Base-by-base conservation (phyloP, 2,797 vertebrate genomes). In the Acanthis flammea region DNA sequence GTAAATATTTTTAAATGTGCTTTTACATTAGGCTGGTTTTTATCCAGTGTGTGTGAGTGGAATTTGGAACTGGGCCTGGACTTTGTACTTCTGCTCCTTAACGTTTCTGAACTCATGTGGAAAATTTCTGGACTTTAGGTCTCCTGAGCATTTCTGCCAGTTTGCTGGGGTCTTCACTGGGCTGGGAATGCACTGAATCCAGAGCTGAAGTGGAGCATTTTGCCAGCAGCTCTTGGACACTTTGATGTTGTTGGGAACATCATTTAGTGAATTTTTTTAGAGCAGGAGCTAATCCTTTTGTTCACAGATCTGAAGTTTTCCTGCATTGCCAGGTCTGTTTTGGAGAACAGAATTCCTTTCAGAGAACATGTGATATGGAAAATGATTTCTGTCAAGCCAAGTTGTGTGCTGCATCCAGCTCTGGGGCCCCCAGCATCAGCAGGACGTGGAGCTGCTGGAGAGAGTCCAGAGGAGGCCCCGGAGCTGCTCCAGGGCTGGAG, bases 1-100 rank as follows among this genome's bases (percentile, higher is more conserved):
- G 81, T 82, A 82, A 92, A 88, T 67, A 28, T 86, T 96, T 92
- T 80, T 12, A 39, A 75, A 74, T 62, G n/a, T 31, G 25, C 45
- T 77, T 83, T 88, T 86, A 37, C 10, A 2, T 55, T 27, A 33
- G 47, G 55, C 74, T 79, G 74, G 4, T 35, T 84, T 62, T 79
- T 55, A 28, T 73, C 48, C 74, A 19, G 8, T 8, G 35, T n/a
- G 41, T 22, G 31, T 30, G 66, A 67, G 60, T 79, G 81, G 63
- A 67, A 57, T 83, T 75, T 60, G 94, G 62, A 41, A 19, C 55
- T 14, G 39, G 68, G 42, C 84, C 75, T 89, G 74, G 42, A 31
- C 44, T 77, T 77, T 3, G 9, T 25, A 1, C 15, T n/a, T 62
- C 24, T 51, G 55, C 73, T 90, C 30, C 60, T 87, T 72, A 21